Evolutionary conservation across 2,888 invertebrate species (phyloP).

Genomic region (Acrocera orbiculus): DNA sequence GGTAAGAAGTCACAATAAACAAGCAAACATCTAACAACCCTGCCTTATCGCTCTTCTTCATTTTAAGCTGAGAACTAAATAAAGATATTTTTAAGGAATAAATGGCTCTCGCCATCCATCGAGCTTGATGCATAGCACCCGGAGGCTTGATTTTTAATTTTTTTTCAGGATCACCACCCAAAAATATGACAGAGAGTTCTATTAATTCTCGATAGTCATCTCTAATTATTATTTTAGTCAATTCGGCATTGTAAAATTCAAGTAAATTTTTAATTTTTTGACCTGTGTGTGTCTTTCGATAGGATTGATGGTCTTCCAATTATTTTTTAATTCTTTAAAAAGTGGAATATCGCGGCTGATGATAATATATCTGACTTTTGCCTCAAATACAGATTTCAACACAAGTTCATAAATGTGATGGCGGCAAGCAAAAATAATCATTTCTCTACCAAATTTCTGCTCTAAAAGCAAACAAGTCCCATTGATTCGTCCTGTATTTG

Average conservation of each 20-base stretch:
- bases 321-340: conserved; percentile 4
- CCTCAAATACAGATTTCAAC: conserved; percentile 13
- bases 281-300: conserved; percentile 13
- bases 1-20: conserved; percentile 15
- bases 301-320: conserved; percentile 5
- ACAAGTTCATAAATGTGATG: conserved; percentile 14
- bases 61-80: conserved; percentile 7
- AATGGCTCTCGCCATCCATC: conserved; percentile 18
- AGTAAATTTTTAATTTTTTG: neutral
- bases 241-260: conserved; percentile 8
- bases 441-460: conserved; percentile 11
- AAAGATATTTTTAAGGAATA: conserved; percentile 15
- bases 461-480: conserved; percentile 15
- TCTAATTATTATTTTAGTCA: conserved; percentile 12
- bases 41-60: conserved; percentile 10
- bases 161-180: conserved; percentile 6
- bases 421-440: conserved; percentile 9
- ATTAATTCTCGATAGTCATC: conserved; percentile 14
- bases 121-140: conserved; percentile 20
- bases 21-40: conserved; percentile 9
- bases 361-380: conserved; percentile 13
- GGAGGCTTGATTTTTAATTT: conserved; percentile 12
- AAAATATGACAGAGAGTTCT: conserved; percentile 5
- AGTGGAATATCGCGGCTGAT: conserved; percentile 16
- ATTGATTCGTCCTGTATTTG: conserved; percentile 16